Base-by-base conservation (phyloP, 1,140 invertebrate species). In the Globodera ellingtonae region DNA sequence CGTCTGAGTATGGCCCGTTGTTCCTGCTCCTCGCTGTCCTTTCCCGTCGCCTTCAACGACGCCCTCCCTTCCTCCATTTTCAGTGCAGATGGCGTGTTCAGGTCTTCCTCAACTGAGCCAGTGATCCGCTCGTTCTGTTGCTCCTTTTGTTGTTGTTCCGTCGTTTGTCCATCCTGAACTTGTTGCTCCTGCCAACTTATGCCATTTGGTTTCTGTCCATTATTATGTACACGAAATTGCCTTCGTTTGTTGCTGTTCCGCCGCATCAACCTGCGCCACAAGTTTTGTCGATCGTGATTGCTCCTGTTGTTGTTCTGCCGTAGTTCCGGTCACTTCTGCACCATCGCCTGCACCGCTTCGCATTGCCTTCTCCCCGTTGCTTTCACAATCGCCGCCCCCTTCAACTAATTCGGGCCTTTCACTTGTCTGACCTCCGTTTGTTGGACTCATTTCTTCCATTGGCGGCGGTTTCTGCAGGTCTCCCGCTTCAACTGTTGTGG, bases 21-120 rank as follows among this genome's bases (percentile, higher is more conserved):
- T 69, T 77, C 75, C 24, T 77, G 62, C 9, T 77, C 75, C 48
- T 76, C 75, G 47, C 67, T 67, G 47, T 77, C 62, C 10, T 67
- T 9, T 62, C 13, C 35, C 21, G 6, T 44, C 24, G 18, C 52
- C 44, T 21, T 35, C 65, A 65, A 18, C n/a, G 18, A 4, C 65
- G 7, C 52, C n/a, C 35, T 46, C 18, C n/a, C 13, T 44, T 6
- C 10, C 18, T 75, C 67, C 65, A 13, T 15, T n/a, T 44, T 48
- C 62, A 76, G 44, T 24, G 48, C 13, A 18, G 56, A 18, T 62
- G n/a, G 56, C 13, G 13, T 62, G 56, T 18, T 18, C 56, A 62
- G 8, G 3, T 77, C 24, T 46, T 65, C 59, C 48, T 69, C 59
- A 13, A 21, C 10, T 76, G 56, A 18, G 15, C 18, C 18, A 15